Evolutionary conservation across 2,797 vertebrate species (phyloP), one percentile per base, ranked within the genome.

Genomic region (Pipistrellus nathusii): DNA sequence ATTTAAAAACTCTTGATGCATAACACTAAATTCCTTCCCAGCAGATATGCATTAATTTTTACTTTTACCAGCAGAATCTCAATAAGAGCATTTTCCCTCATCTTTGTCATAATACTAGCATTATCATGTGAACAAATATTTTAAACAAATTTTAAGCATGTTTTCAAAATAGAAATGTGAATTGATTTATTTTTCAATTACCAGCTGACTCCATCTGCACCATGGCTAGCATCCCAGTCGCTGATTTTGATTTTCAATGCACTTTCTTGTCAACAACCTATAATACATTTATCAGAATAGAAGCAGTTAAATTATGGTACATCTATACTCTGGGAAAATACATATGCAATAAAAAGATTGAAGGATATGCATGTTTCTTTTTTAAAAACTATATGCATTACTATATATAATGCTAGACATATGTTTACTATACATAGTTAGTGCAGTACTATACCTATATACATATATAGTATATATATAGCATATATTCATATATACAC

Each of bases 121-220:
- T 80, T 46, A 72, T 35, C 48, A 41, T 78, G 21, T 69, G 68
- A 85, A 59, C 23, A 86, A 73, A 69, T 66, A 91, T 62, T 94
- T 94, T 87, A 78, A 91, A 44, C 53, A 80, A 92, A 88, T n/a
- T 35, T 76, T 83, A 80, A 90, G 55, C 13, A 76, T 0, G 0
- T 75, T 91, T 93, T 57, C n/a, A 84, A 94, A 62, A 76, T 66
- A 68, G n/a, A 82, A 90, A 94, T 69, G 81, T 46, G 57, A 71
- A 13, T 91, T 5, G 13, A 71, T 75, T 78, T 13, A 64, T 82
- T 64, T 73, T 84, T 86, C 13, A 89, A 38, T 85, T 69, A 93
- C 66, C 84, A 85, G 53, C 8, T 89, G 38, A 55, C n/a, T 91
- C 76, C 32, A 55, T 59, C 85, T 91, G 13, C 21, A 46, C 32